Conservation (phyloP, 2,888 invertebrate species). For the Heliconius erato region DNA sequence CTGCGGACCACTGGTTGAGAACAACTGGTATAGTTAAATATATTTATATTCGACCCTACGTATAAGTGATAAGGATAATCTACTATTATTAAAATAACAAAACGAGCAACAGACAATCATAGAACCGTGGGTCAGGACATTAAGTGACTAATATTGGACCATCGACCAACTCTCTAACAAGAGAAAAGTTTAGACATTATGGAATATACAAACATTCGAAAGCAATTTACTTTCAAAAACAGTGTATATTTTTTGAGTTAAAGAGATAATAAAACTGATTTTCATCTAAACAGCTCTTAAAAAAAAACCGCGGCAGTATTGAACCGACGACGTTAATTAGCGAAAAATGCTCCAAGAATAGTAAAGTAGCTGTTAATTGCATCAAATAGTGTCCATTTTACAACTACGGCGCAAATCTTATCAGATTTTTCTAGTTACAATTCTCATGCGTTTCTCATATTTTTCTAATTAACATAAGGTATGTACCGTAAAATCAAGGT, state of each 20-base stretch:
- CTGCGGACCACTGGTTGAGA: too few species aligned
- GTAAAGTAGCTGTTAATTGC: constrained; percentile 37
- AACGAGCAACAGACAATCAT: constrained; percentile 65
- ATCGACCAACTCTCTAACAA: constrained; percentile 67
- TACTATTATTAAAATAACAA: constrained; percentile 47
- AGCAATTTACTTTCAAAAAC: constrained; percentile 5
- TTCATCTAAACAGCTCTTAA: constrained; percentile 1
- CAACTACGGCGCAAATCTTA: constrained; percentile 43
- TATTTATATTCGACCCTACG: constrained; percentile 47
- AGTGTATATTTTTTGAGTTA: too few species aligned
- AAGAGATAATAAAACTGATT: not conserved
- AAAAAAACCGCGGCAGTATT: not conserved
- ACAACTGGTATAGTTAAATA: too few species aligned
- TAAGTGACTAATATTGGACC: constrained; percentile 74
- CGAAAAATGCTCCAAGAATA: constrained; percentile 26
- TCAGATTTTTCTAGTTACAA: constrained; percentile 45
- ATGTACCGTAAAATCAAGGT: constrained; percentile 52
- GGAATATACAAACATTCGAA: constrained; percentile 15
- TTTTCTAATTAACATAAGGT: constrained; percentile 51
- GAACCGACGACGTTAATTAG: constrained; percentile 22
- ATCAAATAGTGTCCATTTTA: constrained; percentile 41
- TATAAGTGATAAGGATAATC: constrained; percentile 59
- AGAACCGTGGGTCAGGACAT: constrained; percentile 77
- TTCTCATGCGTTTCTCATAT: constrained; percentile 53
- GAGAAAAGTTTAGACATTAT: constrained; percentile 53